Evolutionary conservation across 1,140 invertebrate genomes (phyloP), one percentile per base, ranked within the genome.

Genomic region (Leptinotarsa lineolata): DNA sequence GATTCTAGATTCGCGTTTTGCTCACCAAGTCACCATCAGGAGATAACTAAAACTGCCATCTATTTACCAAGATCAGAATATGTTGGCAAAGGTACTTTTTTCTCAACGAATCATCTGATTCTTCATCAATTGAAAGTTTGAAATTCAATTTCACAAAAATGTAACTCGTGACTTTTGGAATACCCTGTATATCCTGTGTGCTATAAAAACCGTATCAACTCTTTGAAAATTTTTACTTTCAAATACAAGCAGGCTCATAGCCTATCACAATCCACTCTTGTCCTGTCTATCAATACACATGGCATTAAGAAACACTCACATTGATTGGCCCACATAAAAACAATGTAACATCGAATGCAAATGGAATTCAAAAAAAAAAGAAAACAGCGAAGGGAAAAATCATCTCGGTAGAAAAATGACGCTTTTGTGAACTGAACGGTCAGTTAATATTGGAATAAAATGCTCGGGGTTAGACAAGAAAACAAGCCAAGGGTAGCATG

Each of bases 401-500:
- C 48, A 70, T 22, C 66, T 18, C 58, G 39, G 73, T 15, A 59
- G 58, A 58, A 72, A 60, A 67, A 45, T 18, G 65, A 67, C 65
- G n/a, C 12, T 71, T 71, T 64, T 71, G 69, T 58, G 69, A 63
- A 46, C 60, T 22, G 69, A 68, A 46, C 44, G 69, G 69, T 63
- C 75, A 76, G 75, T 65, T 76, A 74, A 76, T 72, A 74, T 74
- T 72, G 73, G 66, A 76, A 76, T 74, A 70, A 58, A 72, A 39
- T 21, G 63, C 67, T 63, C 39, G 66, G 72, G 72, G 65, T 22
- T 60, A 69, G 72, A 60, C 65, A 73, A 69, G 66, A 73, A 73
- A 73, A 60, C 72, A 73, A 73, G 68, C 54, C 72, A 68, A 73
- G 66, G 72, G 72, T 68, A 61, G 72, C 72, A 59, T 59, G 61